These are phyloP conservation scores for Corythucha ciliata DNA, from an alignment of 2,888 invertebrate species.

Conservation along the genomic window DNA sequence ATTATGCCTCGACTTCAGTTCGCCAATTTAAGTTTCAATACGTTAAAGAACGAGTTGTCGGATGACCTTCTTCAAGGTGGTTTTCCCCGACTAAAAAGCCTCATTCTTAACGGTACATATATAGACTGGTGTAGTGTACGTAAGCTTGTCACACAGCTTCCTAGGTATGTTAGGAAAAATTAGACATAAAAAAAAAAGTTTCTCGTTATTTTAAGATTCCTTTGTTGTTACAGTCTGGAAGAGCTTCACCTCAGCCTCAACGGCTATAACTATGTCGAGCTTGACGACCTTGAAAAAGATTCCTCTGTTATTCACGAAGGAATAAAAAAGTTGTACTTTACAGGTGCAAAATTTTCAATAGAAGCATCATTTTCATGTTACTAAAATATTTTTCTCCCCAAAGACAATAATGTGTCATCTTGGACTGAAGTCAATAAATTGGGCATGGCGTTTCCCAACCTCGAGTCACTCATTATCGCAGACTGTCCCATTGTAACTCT, in stretches of 20 bases:
- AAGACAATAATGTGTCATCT: conserved; percentile 72
- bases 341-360: too few species aligned
- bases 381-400: conserved; percentile 39
- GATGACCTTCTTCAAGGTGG: conserved; percentile 30
- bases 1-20: conserved; percentile 84
- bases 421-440: conserved; percentile 78
- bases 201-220: background rate
- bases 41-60: conserved; percentile 57
- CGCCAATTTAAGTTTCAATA: conserved; percentile 85
- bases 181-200: conserved; percentile 3
- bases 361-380: background rate
- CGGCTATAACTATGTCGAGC: conserved; percentile 67
- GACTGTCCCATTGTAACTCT: conserved; percentile 66
- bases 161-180: conserved; percentile 43
- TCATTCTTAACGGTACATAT: conserved; percentile 72
- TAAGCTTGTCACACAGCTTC: conserved; percentile 62
- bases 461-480: conserved; percentile 76
- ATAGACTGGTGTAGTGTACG: conserved; percentile 77
- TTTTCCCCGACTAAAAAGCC: conserved; percentile 36
- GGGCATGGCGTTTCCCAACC: conserved; percentile 73
- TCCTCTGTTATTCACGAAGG: conserved; percentile 50
- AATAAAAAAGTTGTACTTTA: conserved; percentile 74
- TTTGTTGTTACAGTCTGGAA: conserved; percentile 51
- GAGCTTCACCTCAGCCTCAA: conserved; percentile 90
- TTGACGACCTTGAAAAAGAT: conserved; percentile 45